Percentiles rank a stretch among this genome's conserved stretches.
These are phyloP conservation scores for Plebejus anna DNA, from an alignment of 2,888 invertebrate species.

Conservation along the genomic window DNA sequence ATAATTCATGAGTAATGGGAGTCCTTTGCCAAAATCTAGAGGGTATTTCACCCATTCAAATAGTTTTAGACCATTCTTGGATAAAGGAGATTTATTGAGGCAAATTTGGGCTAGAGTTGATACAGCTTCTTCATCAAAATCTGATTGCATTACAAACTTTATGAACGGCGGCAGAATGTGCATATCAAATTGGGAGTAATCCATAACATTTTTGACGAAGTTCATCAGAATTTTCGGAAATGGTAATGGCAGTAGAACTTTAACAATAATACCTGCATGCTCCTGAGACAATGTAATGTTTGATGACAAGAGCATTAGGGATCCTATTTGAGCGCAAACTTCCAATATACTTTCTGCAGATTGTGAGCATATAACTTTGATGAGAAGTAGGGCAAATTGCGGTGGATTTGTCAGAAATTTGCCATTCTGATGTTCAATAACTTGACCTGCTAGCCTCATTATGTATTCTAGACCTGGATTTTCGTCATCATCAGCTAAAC, in stretches of 20 bases:
- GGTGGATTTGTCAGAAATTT: constrained; percentile 81
- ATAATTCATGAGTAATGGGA: constrained; percentile 60
- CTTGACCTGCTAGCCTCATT: constrained; percentile 80
- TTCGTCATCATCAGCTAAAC: constrained; percentile 58
- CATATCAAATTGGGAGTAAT: constrained; percentile 85
- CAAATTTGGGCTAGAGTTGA: constrained; percentile 83
- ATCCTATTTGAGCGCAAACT: constrained; percentile 77
- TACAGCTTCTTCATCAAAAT: constrained; percentile 78
- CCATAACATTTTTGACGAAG: constrained; percentile 83
- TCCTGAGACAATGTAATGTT: constrained; percentile 85
- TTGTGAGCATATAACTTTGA: constrained; percentile 71
- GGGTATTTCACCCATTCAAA: constrained; percentile 84
- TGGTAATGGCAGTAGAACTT: constrained; percentile 80
- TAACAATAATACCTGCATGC: constrained; percentile 84
- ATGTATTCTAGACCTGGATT: constrained; percentile 66
- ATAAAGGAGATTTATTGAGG: constrained; percentile 82
- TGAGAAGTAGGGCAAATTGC: constrained; percentile 79
- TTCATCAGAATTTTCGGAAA: constrained; percentile 80
- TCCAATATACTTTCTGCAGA: constrained; percentile 69
- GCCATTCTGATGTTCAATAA: constrained; percentile 83
- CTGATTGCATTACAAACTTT: constrained; percentile 75
- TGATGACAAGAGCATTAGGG: constrained; percentile 79
- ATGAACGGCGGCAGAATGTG: constrained; percentile 85
- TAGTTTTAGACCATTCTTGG: constrained; percentile 79
- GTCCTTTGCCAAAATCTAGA: constrained; percentile 76